Conservation (phyloP, 2,113 vertebrate genomes). For the Tympanuchus pallidicinctus region DNA sequence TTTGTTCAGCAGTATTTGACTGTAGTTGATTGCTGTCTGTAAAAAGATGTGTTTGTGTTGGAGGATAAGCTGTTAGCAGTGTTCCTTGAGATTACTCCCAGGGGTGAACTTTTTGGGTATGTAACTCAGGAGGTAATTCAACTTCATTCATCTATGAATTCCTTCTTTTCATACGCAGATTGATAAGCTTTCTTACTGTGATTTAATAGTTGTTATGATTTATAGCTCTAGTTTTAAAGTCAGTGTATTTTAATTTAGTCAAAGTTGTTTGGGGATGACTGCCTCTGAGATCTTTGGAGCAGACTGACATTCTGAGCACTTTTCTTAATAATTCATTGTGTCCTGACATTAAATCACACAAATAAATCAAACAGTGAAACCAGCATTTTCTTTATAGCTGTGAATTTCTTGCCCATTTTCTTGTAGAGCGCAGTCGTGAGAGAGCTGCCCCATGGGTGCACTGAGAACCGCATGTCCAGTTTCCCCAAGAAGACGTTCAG, state of each 20-base stretch:
- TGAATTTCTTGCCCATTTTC: neutral
- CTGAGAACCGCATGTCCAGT: neutral
- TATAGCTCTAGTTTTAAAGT: neutral
- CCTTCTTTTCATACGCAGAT: neutral
- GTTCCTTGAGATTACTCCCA: neutral
- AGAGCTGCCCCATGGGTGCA: neutral
- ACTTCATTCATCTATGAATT: neutral
- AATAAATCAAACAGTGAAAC: neutral
- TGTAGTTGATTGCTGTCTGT: accelerated
- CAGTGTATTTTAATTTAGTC: neutral
- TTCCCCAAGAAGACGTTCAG: neutral
- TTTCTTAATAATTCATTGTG: neutral
- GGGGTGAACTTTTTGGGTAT: neutral
- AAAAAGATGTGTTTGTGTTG: neutral
- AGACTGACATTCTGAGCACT: neutral
- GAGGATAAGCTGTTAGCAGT: neutral
- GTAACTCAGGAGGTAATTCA: neutral
- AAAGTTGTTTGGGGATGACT: neutral
- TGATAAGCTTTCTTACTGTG: neutral
- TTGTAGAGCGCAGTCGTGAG: neutral
- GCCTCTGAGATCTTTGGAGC: neutral
- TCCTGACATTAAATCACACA: neutral
- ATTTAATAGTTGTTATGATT: neutral
- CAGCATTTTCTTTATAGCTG: neutral
- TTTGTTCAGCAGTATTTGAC: neutral